Base-by-base conservation (phyloP, 1,140 invertebrate genomes). In the Rhagoletis pomonella region DNA sequence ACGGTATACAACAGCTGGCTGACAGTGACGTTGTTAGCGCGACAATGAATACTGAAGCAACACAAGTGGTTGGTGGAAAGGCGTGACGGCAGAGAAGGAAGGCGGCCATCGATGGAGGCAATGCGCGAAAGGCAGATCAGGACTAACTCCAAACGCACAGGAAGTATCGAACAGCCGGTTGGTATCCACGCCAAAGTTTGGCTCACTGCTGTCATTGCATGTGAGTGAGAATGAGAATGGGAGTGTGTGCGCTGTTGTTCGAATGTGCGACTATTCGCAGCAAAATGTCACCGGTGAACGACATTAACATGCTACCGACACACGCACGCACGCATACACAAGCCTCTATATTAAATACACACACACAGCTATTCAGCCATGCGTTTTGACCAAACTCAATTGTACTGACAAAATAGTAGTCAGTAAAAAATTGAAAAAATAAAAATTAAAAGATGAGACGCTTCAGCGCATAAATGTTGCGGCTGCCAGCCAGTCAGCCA, bases 111-210 rank as follows among this genome's bases (percentile, higher is more conserved):
- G 29, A 29, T 1, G 12, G 17, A 58, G 44, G 47, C 73, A 55
- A n/a, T 9, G 7, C n/a, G 29, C 17, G 73, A 81, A 62, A 39
- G 73, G 42, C 6, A 19, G 17, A 55, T 0, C n/a, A 55, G 19
- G 50, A 12, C 73, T 81, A 55, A 10, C 47, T n/a, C 47, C 6
- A 55, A 81, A 81, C 44, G 73, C 73, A 81, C 73, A 81, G 73
- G 73, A 81, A 81, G 47, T 81, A 81, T 81, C 73, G 73, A 81
- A 81, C 73, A 81, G 47, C 73, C 73, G 73, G 73, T 81, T 81
- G 10, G 73, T 19, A 55, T 42, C 47, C 73, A n/a, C 12, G 47
- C 6, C 47, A 81, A 81, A 81, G 73, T 81, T 42, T 81, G 73
- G 73, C 47, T 50, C 39, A 29, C 73, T 50, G 73, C 69, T 55